Percentiles rank a stretch among this genome's conserved stretches.
These are phyloP conservation scores for Diuraphis noxia DNA, from an alignment of 1,140 invertebrate species.

Conservation along the genomic window DNA sequence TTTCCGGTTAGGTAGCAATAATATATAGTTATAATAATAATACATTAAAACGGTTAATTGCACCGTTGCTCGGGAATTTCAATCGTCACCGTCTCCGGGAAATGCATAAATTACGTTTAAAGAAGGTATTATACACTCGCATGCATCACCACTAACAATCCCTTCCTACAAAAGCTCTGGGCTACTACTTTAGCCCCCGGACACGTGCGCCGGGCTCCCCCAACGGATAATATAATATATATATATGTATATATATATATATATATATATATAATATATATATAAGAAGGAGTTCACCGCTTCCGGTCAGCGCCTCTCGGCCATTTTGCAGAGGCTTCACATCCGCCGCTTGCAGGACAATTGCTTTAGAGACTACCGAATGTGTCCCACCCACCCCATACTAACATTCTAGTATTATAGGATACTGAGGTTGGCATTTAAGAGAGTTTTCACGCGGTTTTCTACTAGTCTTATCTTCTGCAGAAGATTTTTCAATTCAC, in stretches of 20 bases:
- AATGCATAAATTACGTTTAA: constrained; percentile 29
- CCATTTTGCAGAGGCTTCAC: background rate
- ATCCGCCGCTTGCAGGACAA: background rate
- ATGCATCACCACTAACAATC: background rate
- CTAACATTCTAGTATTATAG: background rate
- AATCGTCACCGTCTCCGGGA: constrained; percentile 15
- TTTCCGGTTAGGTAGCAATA: background rate
- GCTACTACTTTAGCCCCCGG: background rate
- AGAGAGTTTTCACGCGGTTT: background rate
- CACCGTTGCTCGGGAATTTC: background rate
- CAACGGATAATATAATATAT: background rate
- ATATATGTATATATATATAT: no score
- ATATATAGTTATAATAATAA: background rate
- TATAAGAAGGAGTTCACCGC: background rate
- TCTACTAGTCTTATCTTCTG: background rate
- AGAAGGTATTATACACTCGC: background rate
- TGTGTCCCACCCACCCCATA: no score
- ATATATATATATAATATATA: background rate
- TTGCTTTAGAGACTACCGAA: background rate
- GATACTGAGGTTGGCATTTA: background rate
- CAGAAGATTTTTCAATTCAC: no score
- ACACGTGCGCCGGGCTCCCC: background rate
- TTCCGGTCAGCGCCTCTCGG: background rate
- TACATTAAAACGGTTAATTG: background rate
- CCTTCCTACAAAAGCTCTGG: background rate